Percentiles rank a stretch among this genome's conserved stretches.
Evolutionary conservation across 2,888 invertebrate species (phyloP).

Genomic region (Rotaria macrura): DNA sequence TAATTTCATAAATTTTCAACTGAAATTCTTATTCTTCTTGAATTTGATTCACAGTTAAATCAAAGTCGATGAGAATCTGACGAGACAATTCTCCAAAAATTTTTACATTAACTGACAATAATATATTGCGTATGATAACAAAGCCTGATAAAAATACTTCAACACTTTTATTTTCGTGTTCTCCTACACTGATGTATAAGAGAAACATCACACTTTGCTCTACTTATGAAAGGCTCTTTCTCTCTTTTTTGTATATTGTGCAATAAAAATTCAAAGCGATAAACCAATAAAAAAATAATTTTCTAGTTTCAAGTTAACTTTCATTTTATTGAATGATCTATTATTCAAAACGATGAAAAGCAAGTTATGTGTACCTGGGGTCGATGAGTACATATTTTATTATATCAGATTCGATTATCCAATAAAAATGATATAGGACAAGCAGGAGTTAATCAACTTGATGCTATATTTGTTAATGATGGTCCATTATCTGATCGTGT

Average conservation of each 20-base stretch:
- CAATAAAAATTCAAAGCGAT: neutral
- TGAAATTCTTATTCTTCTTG: too few relatives aligned
- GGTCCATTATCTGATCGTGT: constrained; percentile 89
- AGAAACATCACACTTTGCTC: neutral
- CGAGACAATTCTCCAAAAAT: too few relatives aligned
- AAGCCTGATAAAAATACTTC: neutral
- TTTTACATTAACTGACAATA: too few relatives aligned
- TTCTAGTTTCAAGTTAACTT: neutral
- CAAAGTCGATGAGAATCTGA: too few relatives aligned
- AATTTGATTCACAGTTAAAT: too few relatives aligned
- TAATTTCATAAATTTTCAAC: too few relatives aligned
- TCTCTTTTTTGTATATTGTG: neutral
- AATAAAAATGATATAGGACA: constrained; percentile 10
- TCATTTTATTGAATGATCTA: neutral
- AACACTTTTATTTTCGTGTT: neutral
- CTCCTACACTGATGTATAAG: neutral
- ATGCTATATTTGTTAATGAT: constrained; percentile 91
- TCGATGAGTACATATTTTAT: constrained; percentile 18
- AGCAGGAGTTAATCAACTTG: constrained; percentile 68
- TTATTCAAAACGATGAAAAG: constrained; percentile 26
- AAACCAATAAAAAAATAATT: neutral
- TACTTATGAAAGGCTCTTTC: neutral
- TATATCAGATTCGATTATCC: neutral
- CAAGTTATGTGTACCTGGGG: constrained; percentile 33
- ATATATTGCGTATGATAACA: neutral